Evolutionary conservation across 1,140 invertebrate species (phyloP).

Genomic region (Dendroctonus ponderosae): DNA sequence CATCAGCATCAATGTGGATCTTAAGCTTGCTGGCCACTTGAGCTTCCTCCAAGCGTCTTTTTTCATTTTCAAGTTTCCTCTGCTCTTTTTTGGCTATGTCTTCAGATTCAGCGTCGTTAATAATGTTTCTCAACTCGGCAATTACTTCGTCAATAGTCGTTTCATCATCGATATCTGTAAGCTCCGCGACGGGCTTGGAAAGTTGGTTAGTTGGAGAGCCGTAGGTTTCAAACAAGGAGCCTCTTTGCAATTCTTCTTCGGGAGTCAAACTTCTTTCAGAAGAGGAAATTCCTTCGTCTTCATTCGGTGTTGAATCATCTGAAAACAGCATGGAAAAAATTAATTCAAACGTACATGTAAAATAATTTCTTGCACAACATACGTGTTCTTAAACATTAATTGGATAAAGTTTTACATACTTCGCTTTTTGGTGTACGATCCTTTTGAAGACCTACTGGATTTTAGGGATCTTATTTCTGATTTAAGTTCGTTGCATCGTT

Average conservation of each 20-base stretch:
- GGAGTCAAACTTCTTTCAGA: conserved; percentile 75
- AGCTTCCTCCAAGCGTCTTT: conserved; percentile 44
- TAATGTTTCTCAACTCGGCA: conserved; percentile 78
- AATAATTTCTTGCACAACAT: too few species aligned
- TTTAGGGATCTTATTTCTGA: conserved; percentile 53
- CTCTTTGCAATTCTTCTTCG: conserved; percentile 59
- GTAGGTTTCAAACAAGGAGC: conserved; percentile 63
- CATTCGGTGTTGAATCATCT: conserved; percentile 69
- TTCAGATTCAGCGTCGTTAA: conserved; percentile 78
- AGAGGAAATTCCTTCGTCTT: conserved; percentile 83
- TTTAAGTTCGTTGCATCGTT: conserved; percentile 69
- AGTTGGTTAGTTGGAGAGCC: conserved; percentile 55
- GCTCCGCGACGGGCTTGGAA: conserved; percentile 41
- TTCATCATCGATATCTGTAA: conserved; percentile 63
- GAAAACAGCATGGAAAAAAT: conserved; percentile 22
- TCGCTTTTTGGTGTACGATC: conserved; percentile 32
- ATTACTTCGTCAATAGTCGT: conserved; percentile 86
- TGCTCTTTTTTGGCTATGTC: conserved; percentile 57
- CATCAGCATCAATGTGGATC: conserved; percentile 41
- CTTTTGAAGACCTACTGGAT: conserved; percentile 38
- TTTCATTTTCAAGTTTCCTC: conserved; percentile 49
- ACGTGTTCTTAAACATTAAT: too few species aligned
- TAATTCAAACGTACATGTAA: background rate
- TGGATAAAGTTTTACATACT: conserved; percentile 13
- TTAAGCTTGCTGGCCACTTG: conserved; percentile 43